phyloP scores from a whole-genome alignment of 2,888 invertebrate genomes.

The Nemapogon koenigi region DNA sequence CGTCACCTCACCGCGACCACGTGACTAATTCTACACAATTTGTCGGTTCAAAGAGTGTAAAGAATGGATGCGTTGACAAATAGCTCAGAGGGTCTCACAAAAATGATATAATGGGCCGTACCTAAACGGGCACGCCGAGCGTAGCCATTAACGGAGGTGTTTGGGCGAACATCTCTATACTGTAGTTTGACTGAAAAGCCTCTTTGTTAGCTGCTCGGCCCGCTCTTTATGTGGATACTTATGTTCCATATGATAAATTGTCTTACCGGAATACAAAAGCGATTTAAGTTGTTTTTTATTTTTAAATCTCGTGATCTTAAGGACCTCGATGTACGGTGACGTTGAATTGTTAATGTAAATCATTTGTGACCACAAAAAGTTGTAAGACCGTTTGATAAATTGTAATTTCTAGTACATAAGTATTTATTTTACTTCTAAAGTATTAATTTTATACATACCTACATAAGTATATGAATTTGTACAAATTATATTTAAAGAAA shows the following conservation, averaged over 20 bases:
- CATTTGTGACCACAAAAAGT: no score
- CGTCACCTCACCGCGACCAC: conserved; percentile 51
- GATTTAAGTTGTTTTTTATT: conserved; percentile 39
- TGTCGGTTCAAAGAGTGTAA: conserved; percentile 57
- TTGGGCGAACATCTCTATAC: conserved; percentile 61
- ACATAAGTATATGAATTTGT: no score
- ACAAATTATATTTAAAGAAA: no score
- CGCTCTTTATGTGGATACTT: conserved; percentile 56
- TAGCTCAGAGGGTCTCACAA: conserved; percentile 58
- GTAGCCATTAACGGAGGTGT: conserved; percentile 59
- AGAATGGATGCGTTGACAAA: conserved; percentile 61
- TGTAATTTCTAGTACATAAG: no score
- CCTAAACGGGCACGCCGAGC: conserved; percentile 52
- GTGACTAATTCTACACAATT: conserved; percentile 61
- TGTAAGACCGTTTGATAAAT: no score
- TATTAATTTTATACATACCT: no score
- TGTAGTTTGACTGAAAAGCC: conserved; percentile 56
- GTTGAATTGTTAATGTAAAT: conserved; percentile 3
- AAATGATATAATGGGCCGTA: conserved; percentile 61
- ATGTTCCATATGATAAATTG: conserved; percentile 56
- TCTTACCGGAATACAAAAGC: conserved; percentile 26
- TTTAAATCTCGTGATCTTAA: conserved; percentile 23
- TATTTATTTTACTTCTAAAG: no score
- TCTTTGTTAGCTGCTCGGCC: conserved; percentile 58
- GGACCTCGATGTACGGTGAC: conserved; percentile 19